Percentiles rank a stretch among this genome's conserved stretches.
These are phyloP conservation scores for Festucalex cinctus DNA, from an alignment of 2,113 vertebrate species.

Conservation along the genomic window DNA sequence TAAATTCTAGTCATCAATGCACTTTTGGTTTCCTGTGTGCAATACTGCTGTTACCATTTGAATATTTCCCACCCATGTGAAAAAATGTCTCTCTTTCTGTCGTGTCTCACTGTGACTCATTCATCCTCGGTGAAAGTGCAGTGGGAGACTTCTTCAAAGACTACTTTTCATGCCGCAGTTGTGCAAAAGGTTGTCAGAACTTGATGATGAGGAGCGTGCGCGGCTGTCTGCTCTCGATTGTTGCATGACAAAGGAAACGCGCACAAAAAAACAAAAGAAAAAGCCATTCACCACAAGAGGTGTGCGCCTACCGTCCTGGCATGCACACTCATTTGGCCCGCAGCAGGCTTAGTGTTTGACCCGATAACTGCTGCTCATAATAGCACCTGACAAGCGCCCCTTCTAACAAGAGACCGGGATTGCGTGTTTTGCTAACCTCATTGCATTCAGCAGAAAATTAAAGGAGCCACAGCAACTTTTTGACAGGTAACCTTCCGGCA, in stretches of 20 bases:
- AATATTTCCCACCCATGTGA: neutral
- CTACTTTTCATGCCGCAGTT: neutral
- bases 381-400: slow-evolving; percentile 7
- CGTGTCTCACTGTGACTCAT: neutral
- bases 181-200: neutral
- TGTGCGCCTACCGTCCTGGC: neutral
- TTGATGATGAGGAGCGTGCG: neutral
- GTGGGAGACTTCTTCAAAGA: neutral
- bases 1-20: neutral
- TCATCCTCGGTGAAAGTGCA: neutral
- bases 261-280: neutral
- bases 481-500: slow-evolving; percentile 4
- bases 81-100: neutral
- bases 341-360: slow-evolving; percentile 4
- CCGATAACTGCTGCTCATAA: slow-evolving; percentile 6
- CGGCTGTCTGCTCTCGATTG: neutral
- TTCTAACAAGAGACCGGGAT: neutral
- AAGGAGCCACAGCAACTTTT: slow-evolving; percentile 6
- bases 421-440: slow-evolving; percentile 4
- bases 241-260: neutral
- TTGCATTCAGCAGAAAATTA: slow-evolving; percentile 8
- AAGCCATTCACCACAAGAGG: neutral
- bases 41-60: neutral
- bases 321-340: slow-evolving; percentile 6
- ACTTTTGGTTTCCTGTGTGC: neutral